These are phyloP conservation scores for Physeter macrocephalus DNA, from an alignment of 2,113 vertebrate genomes.

Conservation along the genomic window DNA sequence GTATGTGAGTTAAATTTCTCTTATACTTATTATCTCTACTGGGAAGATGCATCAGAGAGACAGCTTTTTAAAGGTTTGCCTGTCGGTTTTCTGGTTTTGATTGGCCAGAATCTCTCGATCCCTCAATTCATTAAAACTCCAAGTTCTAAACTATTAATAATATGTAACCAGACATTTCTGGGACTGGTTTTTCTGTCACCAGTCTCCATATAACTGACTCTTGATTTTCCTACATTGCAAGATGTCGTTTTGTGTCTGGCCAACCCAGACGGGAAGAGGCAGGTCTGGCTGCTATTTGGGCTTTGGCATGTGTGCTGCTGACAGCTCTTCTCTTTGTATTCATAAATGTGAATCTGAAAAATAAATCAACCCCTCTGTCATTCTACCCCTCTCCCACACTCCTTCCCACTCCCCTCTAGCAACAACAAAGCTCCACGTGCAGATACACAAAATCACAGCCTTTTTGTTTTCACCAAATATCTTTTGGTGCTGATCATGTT, in stretches of 20 bases:
- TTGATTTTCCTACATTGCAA: slow-evolving; percentile 38
- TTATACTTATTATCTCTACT: neutral
- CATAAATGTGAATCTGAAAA: slow-evolving; percentile 51
- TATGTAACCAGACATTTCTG: neutral
- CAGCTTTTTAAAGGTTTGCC: neutral
- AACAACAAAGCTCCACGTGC: neutral
- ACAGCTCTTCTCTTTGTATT: slow-evolving; percentile 60
- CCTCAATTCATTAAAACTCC: neutral
- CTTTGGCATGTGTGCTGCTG: slow-evolving; percentile 45
- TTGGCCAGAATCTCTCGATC: neutral
- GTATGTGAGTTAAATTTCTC: neutral
- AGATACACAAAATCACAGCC: neutral
- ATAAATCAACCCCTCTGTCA: slow-evolving; percentile 17
- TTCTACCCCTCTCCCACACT: neutral
- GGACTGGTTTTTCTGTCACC: neutral
- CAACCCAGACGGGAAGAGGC: slow-evolving; percentile 42
- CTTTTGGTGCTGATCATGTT: neutral
- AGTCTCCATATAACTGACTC: neutral
- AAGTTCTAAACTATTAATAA: neutral
- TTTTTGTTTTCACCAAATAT: neutral
- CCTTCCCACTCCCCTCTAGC: neutral
- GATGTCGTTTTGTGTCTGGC: slow-evolving; percentile 43
- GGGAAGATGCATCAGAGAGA: neutral
- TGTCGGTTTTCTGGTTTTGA: slow-evolving; percentile 13
- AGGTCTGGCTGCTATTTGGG: slow-evolving; percentile 48